Percentiles rank a stretch among this genome's conserved stretches.
Evolutionary conservation across 2,888 invertebrate species (phyloP).

Genomic region (Pteria penguin): DNA sequence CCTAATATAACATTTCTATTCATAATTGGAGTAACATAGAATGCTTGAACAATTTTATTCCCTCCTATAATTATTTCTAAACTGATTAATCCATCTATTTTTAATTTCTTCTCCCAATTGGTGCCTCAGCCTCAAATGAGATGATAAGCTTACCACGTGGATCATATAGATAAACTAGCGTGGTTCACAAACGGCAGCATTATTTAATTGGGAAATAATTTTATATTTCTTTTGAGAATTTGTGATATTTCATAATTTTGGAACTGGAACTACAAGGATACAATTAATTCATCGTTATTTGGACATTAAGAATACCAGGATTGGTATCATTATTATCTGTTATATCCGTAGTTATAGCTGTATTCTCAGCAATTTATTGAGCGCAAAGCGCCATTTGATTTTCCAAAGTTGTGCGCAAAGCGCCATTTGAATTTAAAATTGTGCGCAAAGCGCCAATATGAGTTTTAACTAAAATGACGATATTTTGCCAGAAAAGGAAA

Average conservation of each 20-base stretch:
- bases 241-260: neutral
- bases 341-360: no score
- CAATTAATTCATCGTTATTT: neutral
- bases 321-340: no score
- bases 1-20: no score
- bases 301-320: neutral
- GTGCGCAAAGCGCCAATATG: neutral
- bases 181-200: slow-evolving; percentile 14
- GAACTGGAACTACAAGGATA: no score
- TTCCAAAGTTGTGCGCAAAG: neutral
- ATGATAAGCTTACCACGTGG: slow-evolving; percentile 21
- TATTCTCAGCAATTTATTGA: neutral
- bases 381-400: neutral
- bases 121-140: slow-evolving; percentile 22
- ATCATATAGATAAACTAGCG: slow-evolving; percentile 23
- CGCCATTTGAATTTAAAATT: neutral
- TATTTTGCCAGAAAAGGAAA: neutral
- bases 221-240: neutral
- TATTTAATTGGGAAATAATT: neutral
- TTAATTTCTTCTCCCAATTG: slow-evolving; percentile 16
- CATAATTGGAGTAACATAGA: no score
- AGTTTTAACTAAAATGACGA: neutral
- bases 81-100: no score
- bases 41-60: no score
- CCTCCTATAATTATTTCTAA: no score